Base-by-base conservation (phyloP, 2,888 invertebrate genomes). In the Sussaba pulchella region DNA sequence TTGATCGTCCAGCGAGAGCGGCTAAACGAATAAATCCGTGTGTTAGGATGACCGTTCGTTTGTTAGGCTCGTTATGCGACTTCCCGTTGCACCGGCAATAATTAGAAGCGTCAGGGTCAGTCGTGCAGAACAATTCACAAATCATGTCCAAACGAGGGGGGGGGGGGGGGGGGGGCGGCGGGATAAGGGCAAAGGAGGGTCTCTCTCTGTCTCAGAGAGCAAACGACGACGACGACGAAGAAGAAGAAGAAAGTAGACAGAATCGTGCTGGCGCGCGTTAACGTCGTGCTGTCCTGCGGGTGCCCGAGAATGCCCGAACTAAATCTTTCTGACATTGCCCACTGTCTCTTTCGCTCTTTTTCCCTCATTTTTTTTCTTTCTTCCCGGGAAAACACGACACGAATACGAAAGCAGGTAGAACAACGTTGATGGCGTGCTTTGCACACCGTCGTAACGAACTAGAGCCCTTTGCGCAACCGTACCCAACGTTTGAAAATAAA, bases 291-390 rank as follows among this genome's bases (percentile, higher is more conserved):
- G 85, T 86, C 85, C 84, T 78, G 79, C 80, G 82, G 84, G 72
- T 81, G 81, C 75, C 79, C 81, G 80, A 77, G 80, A 84, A 82
- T 82, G 83, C 78, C 82, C 83, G 83, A 85, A 83, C 87, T 88
- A 89, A 89, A 89, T 89, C 89, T 88, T 87, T 82, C 69, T 84
- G 88, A 88, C 88, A 74, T 88, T 88, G 85, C 78, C 80, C 78
- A 77, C 70, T 41, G 73, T 73, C 57, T 77, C 59, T 75, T 71
- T 74, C 41, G 61, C 70, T 61, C 41, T 63, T 79, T 52, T 63
- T 61, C 70, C 52, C 31, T 17, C 57, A 45, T 39, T 63, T 17
- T 9, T 67, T 43, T 59, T 70, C 36, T 50, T 77, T 70, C 9
- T 71, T 31, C 71, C 19, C 59, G 6, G 31, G 84, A 85, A 85